Evolutionary conservation across 2,797 vertebrate species (phyloP), one percentile per base, ranked within the genome.

Genomic region (Trachops cirrhosus): DNA sequence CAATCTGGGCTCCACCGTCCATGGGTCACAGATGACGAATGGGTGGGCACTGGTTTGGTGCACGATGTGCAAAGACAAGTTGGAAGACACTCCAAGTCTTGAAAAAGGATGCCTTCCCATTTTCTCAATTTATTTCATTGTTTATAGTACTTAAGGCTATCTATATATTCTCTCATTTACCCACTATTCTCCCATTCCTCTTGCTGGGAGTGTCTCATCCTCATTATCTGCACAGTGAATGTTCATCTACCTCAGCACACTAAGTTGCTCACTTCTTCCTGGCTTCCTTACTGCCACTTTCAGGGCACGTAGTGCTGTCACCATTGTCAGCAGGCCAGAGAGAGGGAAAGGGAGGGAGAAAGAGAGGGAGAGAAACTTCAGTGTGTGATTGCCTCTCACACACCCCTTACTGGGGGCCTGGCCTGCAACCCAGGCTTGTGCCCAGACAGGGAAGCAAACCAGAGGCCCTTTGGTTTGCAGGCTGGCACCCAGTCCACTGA

Each of bases 1-100:
- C 10, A 41, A 39, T 46, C 68, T 50, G 83, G 29, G 39, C 1
- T 4, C 46, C 52, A 93, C 22, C 12, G 68, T 71, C 18, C 29
- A 24, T 1, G 32, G n/a, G 18, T 64, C 75, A 87, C 85, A 16
- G 32, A 26, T 26, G 14, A 77, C 24, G 22, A 18, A n/a, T 3
- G 11, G 32, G 24, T n/a, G 34, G 70, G 14, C 8, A 7, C 11
- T 37, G 37, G 16, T 78, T 74, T 74, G 44, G 9, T 57, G 16
- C 0, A 44, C 16, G 9, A 37, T 24, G 19, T 19, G n/a, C 24
- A 85, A 75, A 59, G 50, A 57, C 1, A 1, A 86, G 1, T 52
- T 2, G n/a, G 32, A 86, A 95, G 70, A 80, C 48, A 34, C 34
- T 52, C 52, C 64, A 88, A 46, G 12, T 67, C 57, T 79, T 83